Base-by-base conservation (phyloP, 2,797 vertebrate species). In the Macropus fuliginosus region DNA sequence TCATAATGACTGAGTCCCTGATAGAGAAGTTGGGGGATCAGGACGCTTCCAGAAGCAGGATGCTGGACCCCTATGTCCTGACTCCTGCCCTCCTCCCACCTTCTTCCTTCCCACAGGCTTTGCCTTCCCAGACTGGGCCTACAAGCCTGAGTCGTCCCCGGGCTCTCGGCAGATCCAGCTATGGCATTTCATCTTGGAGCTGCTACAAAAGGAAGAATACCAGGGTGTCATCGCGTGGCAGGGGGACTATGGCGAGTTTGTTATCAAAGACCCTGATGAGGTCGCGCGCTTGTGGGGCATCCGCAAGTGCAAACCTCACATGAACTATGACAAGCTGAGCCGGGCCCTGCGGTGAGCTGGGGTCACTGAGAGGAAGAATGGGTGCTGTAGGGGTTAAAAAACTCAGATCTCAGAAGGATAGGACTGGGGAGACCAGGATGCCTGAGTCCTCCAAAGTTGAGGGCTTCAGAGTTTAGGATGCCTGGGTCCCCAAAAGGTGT, bases 281-380 rank as follows among this genome's bases (percentile, higher is more conserved):
- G 99, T 99, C 98, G 99, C 99, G 4, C 98, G 99, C 81, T 99
- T 99, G 46, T 99, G 99, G 99, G 99, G 99, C 89, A 98, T 99
- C 56, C 99, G 99, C 95, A 99, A 99, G 95, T 99, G 99, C 99
- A 99, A 99, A 93, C 99, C 99, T 50, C 99, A 99, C 98, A 99
- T 99, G 99, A 99, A 99, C 97, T 99, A 99, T 0, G 99, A 99
- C 99, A 99, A 99, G 98, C 99, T 99, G 98, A 99, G 99, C 98
- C 97, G 99, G 95, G 99, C 99, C 0, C 98, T 99, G 94, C 99
- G 99, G 99, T 99, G 98, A 97, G 97, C 24, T 46, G 54, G 95
- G 40, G 14, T 57, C n/a, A n/a, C 50, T 3, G 29, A 54, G 54
- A 34, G 93, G 56, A 28, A 56, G 87, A 90, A 56, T 46, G 6